phyloP scores from a whole-genome alignment of 2,113 vertebrate species.

The Myotis davidii region DNA sequence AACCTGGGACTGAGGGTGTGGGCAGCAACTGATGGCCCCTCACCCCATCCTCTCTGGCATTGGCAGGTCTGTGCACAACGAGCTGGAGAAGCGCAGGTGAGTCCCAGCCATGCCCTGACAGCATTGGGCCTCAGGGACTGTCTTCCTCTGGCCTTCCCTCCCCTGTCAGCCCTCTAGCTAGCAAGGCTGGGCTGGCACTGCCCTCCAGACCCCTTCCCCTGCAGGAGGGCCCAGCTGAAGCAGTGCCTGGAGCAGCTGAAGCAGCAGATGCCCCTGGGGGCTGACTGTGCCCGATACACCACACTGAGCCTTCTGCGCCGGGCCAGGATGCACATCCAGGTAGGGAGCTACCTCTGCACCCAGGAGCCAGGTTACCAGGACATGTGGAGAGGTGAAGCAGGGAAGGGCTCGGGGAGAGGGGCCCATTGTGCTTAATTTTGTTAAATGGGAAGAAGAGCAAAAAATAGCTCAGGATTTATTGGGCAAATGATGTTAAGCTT shows the following conservation, averaged over 20 bases:
- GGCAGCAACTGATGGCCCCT: neutral
- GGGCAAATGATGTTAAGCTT: neutral
- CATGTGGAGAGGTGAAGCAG: neutral
- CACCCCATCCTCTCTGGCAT: constrained; percentile 32
- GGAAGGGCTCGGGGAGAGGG: neutral
- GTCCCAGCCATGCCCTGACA: neutral
- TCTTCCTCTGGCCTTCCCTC: neutral
- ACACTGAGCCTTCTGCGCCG: constrained; percentile 92
- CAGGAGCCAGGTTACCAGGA: neutral
- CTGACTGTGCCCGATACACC: constrained; percentile 89
- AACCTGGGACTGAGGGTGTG: neutral
- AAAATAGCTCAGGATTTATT: neutral
- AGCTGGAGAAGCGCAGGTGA: constrained; percentile 84
- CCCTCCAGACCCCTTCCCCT: constrained; percentile 57
- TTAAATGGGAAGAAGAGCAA: constrained; percentile 25
- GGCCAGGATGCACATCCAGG: constrained; percentile 95
- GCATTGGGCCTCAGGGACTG: neutral
- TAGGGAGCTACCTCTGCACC: constrained; percentile 53
- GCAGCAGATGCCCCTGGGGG: constrained; percentile 92
- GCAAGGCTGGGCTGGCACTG: constrained; percentile 48
- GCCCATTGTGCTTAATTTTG: neutral
- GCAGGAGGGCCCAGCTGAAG: constrained; percentile 94
- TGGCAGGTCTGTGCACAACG: constrained; percentile 94
- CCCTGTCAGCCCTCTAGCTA: neutral
- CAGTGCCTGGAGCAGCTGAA: constrained; percentile 93